A percentile compares a stretch with the other conserved stretches of the same genome.
Conservation (phyloP, 2,113 vertebrate genomes). For the Rostratula benghalensis region DNA sequence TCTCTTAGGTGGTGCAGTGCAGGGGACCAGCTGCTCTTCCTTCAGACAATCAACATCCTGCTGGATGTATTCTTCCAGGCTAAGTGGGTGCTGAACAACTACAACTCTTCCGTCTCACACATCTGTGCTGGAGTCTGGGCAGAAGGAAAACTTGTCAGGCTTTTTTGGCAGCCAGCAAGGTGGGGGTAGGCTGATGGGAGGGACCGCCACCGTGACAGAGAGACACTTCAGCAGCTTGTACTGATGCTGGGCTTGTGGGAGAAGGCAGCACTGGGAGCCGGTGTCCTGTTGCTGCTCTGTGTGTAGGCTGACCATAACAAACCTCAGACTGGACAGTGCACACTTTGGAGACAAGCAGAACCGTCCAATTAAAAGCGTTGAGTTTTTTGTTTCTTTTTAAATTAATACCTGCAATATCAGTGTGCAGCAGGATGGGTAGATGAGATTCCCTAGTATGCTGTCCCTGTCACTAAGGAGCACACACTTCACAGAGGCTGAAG, state of each 20-base stretch:
- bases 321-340: neutral
- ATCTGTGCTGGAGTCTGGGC: neutral
- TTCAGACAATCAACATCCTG: accelerated
- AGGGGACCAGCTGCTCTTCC: neutral
- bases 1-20: accelerated
- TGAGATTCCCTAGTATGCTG: neutral
- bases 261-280: neutral
- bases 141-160: neutral
- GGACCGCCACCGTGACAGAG: accelerated
- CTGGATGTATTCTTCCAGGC: neutral
- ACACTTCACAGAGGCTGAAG: neutral
- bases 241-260: neutral
- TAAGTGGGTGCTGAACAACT: neutral
- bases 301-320: neutral
- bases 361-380: neutral
- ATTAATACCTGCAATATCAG: neutral
- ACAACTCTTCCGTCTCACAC: neutral
- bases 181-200: neutral
- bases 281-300: neutral
- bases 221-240: neutral
- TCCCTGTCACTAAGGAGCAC: neutral
- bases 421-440: neutral
- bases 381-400: neutral
- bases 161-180: neutral
- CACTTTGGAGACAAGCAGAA: neutral